phyloP scores from a whole-genome alignment of 1,140 invertebrate species.

The Schmidtea mediterranea region DNA sequence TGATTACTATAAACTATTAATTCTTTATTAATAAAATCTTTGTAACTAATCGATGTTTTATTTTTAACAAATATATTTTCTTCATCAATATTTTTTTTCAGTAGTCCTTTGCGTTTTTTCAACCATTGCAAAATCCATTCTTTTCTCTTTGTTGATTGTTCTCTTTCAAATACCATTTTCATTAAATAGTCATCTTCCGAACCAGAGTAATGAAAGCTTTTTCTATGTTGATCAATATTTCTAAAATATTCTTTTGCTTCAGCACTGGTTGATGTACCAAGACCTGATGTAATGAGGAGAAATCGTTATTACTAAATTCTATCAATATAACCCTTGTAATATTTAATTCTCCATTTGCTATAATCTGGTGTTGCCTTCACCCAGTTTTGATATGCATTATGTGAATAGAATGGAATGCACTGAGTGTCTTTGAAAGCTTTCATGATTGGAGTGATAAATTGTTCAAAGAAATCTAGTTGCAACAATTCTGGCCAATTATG shows the following conservation, averaged over 20 bases:
- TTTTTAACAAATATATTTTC: slow-evolving; percentile 57
- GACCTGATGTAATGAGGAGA: no score
- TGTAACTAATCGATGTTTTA: slow-evolving; percentile 52
- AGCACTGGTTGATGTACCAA: slow-evolving; percentile 90
- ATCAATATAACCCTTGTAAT: slow-evolving; percentile 31
- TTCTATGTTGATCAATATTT: slow-evolving; percentile 72
- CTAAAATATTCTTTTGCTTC: slow-evolving; percentile 96
- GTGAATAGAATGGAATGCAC: slow-evolving; percentile 61
- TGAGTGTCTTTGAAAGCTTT: slow-evolving; percentile 54
- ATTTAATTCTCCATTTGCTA: slow-evolving; percentile 79
- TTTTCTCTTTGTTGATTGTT: slow-evolving; percentile 72
- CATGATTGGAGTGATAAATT: slow-evolving; percentile 97
- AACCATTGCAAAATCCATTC: slow-evolving; percentile 88
- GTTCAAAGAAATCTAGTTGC: slow-evolving; percentile 63
- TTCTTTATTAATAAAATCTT: slow-evolving; percentile 89
- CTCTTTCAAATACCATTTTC: slow-evolving; percentile 59
- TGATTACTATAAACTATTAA: slow-evolving; percentile 82
- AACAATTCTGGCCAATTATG: slow-evolving; percentile 84
- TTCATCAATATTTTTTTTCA: slow-evolving; percentile 58
- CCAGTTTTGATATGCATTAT: slow-evolving; percentile 97
- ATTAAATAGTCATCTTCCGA: background rate
- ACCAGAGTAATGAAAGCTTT: slow-evolving; percentile 50
- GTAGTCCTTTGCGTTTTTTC: slow-evolving; percentile 49
- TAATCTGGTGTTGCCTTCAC: slow-evolving; percentile 62
- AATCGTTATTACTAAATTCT: no score